phyloP scores from a whole-genome alignment of 2,113 vertebrate genomes.

The Megaptera novaeangliae region DNA sequence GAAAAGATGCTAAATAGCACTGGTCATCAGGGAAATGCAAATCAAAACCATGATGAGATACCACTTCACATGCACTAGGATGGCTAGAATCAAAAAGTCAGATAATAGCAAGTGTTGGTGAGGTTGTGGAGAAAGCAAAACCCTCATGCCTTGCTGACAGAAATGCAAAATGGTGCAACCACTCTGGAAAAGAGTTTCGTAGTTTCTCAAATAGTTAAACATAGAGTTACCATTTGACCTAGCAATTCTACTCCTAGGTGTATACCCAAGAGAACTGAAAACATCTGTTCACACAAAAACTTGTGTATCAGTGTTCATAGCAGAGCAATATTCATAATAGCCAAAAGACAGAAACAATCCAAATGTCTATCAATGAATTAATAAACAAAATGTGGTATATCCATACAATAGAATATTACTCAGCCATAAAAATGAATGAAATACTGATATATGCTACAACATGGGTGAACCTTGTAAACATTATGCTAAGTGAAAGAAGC shows the following conservation, averaged over 20 bases:
- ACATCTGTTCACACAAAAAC: neutral
- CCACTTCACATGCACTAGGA: neutral
- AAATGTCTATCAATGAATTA: neutral
- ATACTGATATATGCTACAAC: neutral
- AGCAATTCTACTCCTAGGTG: neutral
- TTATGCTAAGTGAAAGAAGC: neutral
- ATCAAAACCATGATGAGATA: neutral
- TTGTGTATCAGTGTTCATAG: neutral
- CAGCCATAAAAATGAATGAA: neutral
- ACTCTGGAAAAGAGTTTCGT: neutral
- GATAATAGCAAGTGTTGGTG: neutral
- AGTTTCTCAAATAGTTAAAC: neutral
- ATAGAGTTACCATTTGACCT: neutral
- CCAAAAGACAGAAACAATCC: neutral
- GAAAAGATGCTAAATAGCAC: neutral
- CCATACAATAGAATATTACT: neutral
- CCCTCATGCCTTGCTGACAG: neutral
- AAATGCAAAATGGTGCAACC: neutral
- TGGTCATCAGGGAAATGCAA: neutral
- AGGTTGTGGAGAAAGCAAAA: neutral
- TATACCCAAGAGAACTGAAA: neutral
- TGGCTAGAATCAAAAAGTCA: neutral
- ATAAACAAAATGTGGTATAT: neutral
- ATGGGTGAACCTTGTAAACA: neutral
- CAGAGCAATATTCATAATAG: neutral